Evolutionary conservation across 2,113 vertebrate species (phyloP).

Genomic region (Oceanodroma tethys): DNA sequence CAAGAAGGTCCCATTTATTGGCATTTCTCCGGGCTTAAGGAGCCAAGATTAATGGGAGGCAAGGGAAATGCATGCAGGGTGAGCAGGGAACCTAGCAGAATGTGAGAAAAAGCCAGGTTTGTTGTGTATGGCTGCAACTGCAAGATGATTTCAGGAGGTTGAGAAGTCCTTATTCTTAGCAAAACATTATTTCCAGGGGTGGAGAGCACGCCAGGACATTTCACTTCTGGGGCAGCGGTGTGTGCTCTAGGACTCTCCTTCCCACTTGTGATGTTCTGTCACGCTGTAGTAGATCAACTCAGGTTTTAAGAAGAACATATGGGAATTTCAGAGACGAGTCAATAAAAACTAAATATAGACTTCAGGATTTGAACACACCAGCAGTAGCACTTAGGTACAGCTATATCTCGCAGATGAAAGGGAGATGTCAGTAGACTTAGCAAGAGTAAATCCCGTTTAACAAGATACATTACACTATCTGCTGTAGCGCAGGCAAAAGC

Average conservation of each 20-base stretch:
- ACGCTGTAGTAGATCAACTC: neutral
- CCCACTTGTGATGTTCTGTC: neutral
- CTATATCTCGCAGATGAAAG: neutral
- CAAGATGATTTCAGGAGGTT: neutral
- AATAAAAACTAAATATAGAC: neutral
- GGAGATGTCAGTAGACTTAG: neutral
- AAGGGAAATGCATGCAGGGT: rapidly evolving
- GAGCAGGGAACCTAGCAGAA: neutral
- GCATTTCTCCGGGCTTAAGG: neutral
- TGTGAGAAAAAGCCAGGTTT: rapidly evolving
- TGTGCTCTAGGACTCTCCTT: neutral
- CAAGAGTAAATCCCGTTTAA: neutral
- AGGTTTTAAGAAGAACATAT: neutral
- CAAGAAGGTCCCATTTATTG: neutral
- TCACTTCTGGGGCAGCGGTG: neutral
- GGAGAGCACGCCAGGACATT: neutral
- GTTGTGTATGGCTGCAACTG: rapidly evolving
- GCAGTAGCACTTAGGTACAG: neutral
- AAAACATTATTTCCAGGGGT: neutral
- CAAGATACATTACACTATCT: neutral
- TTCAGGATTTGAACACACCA: neutral
- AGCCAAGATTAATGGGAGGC: neutral
- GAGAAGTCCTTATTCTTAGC: neutral
- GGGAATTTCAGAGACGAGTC: neutral
- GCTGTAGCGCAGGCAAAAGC: neutral